Conservation (phyloP, 2,888 invertebrate genomes). For the Chrysomela aeneicollis region DNA sequence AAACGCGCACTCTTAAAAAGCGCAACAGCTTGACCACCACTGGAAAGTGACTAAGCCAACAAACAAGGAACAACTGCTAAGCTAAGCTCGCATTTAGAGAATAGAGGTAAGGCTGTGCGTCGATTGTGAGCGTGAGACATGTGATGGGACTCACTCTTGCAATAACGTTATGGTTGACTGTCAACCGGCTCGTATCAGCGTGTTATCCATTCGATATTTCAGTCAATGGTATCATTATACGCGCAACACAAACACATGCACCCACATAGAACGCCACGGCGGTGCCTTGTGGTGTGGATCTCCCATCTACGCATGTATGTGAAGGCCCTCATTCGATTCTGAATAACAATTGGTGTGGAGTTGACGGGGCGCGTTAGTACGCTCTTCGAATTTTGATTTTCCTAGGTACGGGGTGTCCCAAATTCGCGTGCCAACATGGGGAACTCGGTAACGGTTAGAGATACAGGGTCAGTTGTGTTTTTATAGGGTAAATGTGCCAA, state of each 20-base stretch:
- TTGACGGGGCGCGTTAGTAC: too few relatives aligned
- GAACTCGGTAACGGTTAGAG: too few relatives aligned
- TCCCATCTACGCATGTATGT: not conserved
- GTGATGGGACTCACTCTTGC: not conserved
- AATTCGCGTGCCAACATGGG: too few relatives aligned
- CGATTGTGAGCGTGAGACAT: not conserved
- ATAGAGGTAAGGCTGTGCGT: not conserved
- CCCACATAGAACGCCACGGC: not conserved
- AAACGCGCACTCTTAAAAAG: conserved; percentile 6
- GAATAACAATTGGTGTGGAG: not conserved
- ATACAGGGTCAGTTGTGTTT: too few relatives aligned
- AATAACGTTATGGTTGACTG: not conserved
- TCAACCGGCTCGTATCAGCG: not conserved
- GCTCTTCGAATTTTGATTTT: too few relatives aligned
- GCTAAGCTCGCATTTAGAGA: not conserved
- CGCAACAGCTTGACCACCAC: conserved; percentile 18
- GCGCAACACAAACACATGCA: not conserved
- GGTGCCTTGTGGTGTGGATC: too few relatives aligned
- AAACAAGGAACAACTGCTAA: not conserved
- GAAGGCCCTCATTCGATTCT: not conserved
- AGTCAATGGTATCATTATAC: not conserved
- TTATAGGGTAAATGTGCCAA: too few relatives aligned
- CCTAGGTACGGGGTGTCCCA: too few relatives aligned
- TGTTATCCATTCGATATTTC: not conserved
- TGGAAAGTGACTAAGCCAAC: not conserved